A percentile compares a stretch with the other conserved stretches of the same genome.
phyloP scores from a whole-genome alignment of 1,140 invertebrate genomes.

The Trachelipus rathkii region DNA sequence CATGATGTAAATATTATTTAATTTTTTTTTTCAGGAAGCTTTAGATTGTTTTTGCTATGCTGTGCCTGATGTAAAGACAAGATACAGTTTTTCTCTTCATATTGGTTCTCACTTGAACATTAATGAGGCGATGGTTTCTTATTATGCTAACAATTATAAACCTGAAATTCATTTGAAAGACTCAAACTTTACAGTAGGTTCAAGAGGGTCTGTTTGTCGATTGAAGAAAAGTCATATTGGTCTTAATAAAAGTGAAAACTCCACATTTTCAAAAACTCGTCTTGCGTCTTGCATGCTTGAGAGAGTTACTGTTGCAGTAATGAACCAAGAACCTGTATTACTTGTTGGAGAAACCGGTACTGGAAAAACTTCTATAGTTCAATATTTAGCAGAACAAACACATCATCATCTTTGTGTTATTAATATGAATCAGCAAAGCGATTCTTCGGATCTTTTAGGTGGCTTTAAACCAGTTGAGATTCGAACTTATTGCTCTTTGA shows the following conservation, averaged over 20 bases:
- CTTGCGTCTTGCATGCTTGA: constrained; percentile 80
- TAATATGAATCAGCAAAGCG: constrained; percentile 99
- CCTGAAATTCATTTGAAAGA: constrained; percentile 53
- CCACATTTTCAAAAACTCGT: constrained; percentile 65
- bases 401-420: constrained; percentile 82
- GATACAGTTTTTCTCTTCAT: constrained; percentile 47
- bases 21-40: constrained; percentile 70
- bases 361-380: constrained; percentile 95
- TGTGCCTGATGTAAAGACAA: constrained; percentile 55
- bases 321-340: constrained; percentile 83
- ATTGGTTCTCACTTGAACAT: constrained; percentile 80
- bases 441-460: constrained; percentile 90
- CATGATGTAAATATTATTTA: too few relatives aligned
- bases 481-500: constrained; percentile 77
- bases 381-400: constrained; percentile 80
- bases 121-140: constrained; percentile 75
- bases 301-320: constrained; percentile 76
- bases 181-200: background rate
- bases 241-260: background rate
- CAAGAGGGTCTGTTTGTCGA: too few relatives aligned
- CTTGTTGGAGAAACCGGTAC: constrained; percentile 97
- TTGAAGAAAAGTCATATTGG: too few relatives aligned
- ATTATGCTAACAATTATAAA: constrained; percentile 70
- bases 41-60: constrained; percentile 85
- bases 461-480: constrained; percentile 96